Evolutionary conservation across 2,113 vertebrate genomes (phyloP), one percentile per base, ranked within the genome.

Genomic region (Dromiciops gliroides): DNA sequence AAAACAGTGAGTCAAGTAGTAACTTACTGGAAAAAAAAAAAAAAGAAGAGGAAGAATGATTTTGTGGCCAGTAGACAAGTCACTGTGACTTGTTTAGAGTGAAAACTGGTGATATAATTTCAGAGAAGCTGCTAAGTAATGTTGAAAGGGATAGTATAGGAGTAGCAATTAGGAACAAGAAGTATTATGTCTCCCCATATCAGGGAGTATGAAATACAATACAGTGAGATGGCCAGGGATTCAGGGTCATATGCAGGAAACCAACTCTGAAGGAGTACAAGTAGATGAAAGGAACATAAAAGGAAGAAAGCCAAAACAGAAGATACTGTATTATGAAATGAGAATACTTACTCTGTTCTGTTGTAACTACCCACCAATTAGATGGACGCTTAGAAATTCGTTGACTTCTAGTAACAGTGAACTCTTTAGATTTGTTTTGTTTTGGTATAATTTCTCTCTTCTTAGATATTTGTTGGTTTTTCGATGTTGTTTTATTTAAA

Each of bases 331-430:
- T 83, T 83, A 83, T 94, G 93, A 95, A 97, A 89, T 89, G 93
- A 94, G 91, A 95, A 95, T 89, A 97, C 98, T 98, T 97, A 98
- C 97, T 95, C 7, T 95, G 44, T 10, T 96, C 95, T 90, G 97
- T 31, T 60, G 92, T 95, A 92, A 97, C 93, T 48, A 96, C 24
- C 98, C 98, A 98, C 98, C 98, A 98, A 90, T 96, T 16, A 95
- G 97, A 96, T 22, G 98, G 97, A 50, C 14, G 31, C 89, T 47
- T 96, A 51, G 98, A 98, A 96, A 96, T 31, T 97, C 98, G 96
- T 48, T 0, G 24, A 97, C 96, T 97, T 97, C 49, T 95, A 1
- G 25, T 95, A 48, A 96, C 1, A 96, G 90, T 89, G 0, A 28
- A 48, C 94, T 51, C 88, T 25, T 88, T 0, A 28, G 48, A 94